Evolutionary conservation across 2,888 invertebrate genomes (phyloP), one percentile per base, ranked within the genome.

Genomic region (Taphrorychus bicolor): DNA sequence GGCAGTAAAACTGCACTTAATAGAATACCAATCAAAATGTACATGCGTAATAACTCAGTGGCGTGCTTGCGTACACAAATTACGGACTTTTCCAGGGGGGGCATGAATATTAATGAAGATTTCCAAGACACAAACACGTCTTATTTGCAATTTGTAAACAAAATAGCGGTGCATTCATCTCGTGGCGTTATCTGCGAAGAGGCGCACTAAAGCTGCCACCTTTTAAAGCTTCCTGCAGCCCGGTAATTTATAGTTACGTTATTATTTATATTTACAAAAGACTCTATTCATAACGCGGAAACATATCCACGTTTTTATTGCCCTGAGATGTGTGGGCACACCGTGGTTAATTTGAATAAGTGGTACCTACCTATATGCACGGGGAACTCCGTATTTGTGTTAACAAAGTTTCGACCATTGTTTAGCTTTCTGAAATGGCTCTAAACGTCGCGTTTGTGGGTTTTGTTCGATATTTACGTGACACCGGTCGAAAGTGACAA

Each of bases 221-320:
- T 21, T 64, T 49, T 58, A 64, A 57, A 58, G 64, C 64, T 58
- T 58, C 49, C 51, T 63, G 51, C 51, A 64, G 18, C 58, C 42
- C 14, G 41, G 49, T 62, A 58, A 64, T 64, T 64, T 64, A 64
- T 64, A 52, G 64, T 51, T 52, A 64, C 42, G 45, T 32, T 32
- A 32, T 32, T 32, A 32, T 32, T 32, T 32, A 63, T 64, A 64
- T 64, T 64, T 64, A 64, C 64, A 64, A 58, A 57, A 64, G 58
- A 41, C 58, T 58, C 58, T 52, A 64, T 64, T 64, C 58, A 58
- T 58, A 58, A 64, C 58, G 42, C 51, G 58, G 52, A 57, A 53
- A 56, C 49, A 57, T 56, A 57, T 57, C 51, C 49, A 57, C 51
- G 51, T 64, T 64, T 64, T 64, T 64, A 64, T 56, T 21, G 48